Percentiles rank a stretch among this genome's conserved stretches.
Evolutionary conservation across 2,797 vertebrate species (phyloP).

Genomic region (Jordanella pulchra): DNA sequence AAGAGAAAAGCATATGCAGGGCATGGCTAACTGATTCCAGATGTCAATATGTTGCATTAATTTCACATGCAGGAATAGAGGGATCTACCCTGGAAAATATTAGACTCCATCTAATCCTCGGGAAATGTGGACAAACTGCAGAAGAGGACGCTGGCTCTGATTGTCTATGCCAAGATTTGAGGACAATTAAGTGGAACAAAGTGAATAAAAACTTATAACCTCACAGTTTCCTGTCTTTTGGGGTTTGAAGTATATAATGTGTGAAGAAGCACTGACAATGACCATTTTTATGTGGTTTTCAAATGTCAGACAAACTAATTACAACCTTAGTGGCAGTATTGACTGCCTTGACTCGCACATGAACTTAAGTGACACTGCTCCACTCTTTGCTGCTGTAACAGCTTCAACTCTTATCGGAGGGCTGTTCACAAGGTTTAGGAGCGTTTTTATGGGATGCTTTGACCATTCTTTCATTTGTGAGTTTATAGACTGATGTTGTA

Average conservation of each 20-base stretch:
- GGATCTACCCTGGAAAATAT: constrained; percentile 75
- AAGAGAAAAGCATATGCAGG: constrained; percentile 26
- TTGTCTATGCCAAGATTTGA: constrained; percentile 28
- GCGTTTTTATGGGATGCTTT: too few relatives aligned
- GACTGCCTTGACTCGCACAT: too few relatives aligned
- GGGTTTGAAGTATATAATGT: constrained; percentile 5
- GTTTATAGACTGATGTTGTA: too few relatives aligned
- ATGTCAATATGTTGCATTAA: constrained; percentile 75
- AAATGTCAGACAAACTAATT: too few relatives aligned
- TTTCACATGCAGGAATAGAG: constrained; percentile 63
- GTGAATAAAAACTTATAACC: constrained; percentile 1
- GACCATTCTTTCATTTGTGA: too few relatives aligned
- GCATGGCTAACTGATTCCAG: constrained; percentile 65
- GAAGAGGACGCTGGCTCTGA: constrained; percentile 47
- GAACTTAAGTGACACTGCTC: too few relatives aligned
- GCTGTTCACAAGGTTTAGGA: too few relatives aligned
- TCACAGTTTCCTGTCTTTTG: not conserved
- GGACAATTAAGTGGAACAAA: constrained; percentile 12
- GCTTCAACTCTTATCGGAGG: too few relatives aligned
- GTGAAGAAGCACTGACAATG: not conserved
- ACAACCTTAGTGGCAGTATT: too few relatives aligned
- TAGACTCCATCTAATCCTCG: constrained; percentile 56
- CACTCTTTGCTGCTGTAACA: too few relatives aligned
- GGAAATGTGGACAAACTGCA: constrained; percentile 69
- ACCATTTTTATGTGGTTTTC: not conserved